phyloP scores from a whole-genome alignment of 2,888 invertebrate species.

The Heteromurus nitidus region DNA sequence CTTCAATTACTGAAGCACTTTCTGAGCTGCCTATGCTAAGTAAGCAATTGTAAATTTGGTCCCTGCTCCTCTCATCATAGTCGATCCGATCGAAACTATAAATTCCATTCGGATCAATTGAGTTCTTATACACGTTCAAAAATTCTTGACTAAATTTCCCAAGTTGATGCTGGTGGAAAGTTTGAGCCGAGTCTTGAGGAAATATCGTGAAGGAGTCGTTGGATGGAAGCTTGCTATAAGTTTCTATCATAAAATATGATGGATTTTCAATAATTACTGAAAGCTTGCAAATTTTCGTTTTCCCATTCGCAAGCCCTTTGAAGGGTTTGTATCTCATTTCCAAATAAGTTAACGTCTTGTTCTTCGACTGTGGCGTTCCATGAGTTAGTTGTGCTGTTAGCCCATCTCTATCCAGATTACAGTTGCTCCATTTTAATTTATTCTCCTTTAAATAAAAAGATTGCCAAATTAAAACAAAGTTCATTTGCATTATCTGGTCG shows the following conservation, averaged over 20 bases:
- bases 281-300: not conserved
- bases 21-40: conserved; percentile 41
- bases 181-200: not conserved
- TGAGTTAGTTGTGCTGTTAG: conserved; percentile 21
- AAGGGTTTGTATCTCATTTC: conserved; percentile 17
- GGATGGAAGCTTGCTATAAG: conserved; percentile 34
- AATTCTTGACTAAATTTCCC: conserved; percentile 37
- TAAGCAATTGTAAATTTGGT: conserved; percentile 27
- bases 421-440: conserved; percentile 37
- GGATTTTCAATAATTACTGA: conserved; percentile 14
- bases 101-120: conserved; percentile 41
- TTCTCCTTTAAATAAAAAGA: conserved; percentile 18
- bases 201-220: conserved; percentile 9
- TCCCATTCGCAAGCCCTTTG: not conserved
- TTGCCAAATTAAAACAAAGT: not conserved
- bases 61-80: not conserved
- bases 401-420: conserved; percentile 8
- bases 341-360: conserved; percentile 29
- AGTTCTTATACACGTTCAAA: conserved; percentile 22
- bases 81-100: conserved; percentile 33
- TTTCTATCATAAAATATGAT: conserved; percentile 27
- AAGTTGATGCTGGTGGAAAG: conserved; percentile 9
- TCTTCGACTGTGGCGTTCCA: conserved; percentile 23
- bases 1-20: conserved; percentile 21
- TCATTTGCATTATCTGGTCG: too few relatives aligned